phyloP scores from a whole-genome alignment of 64 coral and sea anemone species.

The Actinia equina region DNA sequence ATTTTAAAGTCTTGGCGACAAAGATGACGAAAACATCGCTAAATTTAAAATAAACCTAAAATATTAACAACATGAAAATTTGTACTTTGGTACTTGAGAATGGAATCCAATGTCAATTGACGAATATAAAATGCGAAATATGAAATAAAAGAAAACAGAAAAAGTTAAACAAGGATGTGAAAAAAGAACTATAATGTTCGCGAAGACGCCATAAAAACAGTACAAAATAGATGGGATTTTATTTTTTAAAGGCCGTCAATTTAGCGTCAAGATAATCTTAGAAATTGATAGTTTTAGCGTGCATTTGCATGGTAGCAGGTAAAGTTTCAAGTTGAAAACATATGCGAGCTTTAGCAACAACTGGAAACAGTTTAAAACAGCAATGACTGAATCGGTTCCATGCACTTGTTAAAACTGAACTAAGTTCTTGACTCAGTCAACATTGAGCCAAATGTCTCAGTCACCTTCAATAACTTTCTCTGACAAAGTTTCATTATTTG shows the following conservation, averaged over 20 bases:
- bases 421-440: slow-evolving; percentile 1
- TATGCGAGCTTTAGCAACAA: not conserved
- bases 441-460: not conserved
- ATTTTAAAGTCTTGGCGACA: not conserved
- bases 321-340: not conserved
- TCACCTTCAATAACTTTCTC: not conserved
- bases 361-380: not conserved
- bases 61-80: too few species aligned
- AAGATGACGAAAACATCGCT: not conserved
- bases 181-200: not conserved
- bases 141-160: not conserved
- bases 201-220: not conserved
- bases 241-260: not conserved
- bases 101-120: too few species aligned
- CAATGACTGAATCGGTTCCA: not conserved
- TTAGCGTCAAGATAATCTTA: not conserved
- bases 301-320: not conserved
- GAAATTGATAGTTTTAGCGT: not conserved
- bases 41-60: too few species aligned
- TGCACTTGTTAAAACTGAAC: not conserved
- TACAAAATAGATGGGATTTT: not conserved
- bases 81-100: too few species aligned
- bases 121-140: not conserved
- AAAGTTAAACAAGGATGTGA: not conserved
- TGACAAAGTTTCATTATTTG: slow-evolving; percentile 6